Base-by-base conservation (phyloP, 2,113 vertebrate species). In the Colaptes auratus region DNA sequence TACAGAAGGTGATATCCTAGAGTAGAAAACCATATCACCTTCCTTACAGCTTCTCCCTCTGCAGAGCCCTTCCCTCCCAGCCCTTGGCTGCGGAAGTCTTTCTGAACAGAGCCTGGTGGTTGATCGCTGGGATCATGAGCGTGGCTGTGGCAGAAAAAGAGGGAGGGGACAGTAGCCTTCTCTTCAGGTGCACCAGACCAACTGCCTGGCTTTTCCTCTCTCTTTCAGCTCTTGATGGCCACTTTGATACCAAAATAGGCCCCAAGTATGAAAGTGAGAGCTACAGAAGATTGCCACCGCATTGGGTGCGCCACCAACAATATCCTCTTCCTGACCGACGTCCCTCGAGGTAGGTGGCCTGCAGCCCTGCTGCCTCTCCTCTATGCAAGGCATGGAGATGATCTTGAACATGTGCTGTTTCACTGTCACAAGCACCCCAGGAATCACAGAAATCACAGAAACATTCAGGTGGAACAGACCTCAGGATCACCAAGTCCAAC, bases 221-320 rank as follows among this genome's bases (percentile, higher is more conserved):
- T 83, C 65, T 97, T 96, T 28, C 97, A 99, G 99, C 98, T 99
- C 76, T 98, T 10, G 98, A 99, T 3, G 99, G 99, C 27, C 98
- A 99, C 96, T 99, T 99, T 90, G 99, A 99, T 94, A 99, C 99
- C 55, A 98, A 98, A 85, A 98, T 99, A 92, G 99, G 99, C 42
- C 95, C 98, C 67, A 99, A 99, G 98, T 99, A 24, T n/a, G 99
- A 99, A 69, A 97, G 98, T 31, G 99, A 99, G 95, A 99, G 99
- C 96, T 99, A 99, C 28, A 98, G 98, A 87, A 98, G 92, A 99
- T 99, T 56, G 98, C 98, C 0, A 92, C 98, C 73, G 98, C 86
- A 99, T 99, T 35, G 99, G 99, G 5, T 99, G 99, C 1, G 97
- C 96, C 31, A 97, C 99, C 46, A 98, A 98, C 89, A 99, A 99